phyloP scores from a whole-genome alignment of 2,888 invertebrate species.

The Lithophane semibrunnea region DNA sequence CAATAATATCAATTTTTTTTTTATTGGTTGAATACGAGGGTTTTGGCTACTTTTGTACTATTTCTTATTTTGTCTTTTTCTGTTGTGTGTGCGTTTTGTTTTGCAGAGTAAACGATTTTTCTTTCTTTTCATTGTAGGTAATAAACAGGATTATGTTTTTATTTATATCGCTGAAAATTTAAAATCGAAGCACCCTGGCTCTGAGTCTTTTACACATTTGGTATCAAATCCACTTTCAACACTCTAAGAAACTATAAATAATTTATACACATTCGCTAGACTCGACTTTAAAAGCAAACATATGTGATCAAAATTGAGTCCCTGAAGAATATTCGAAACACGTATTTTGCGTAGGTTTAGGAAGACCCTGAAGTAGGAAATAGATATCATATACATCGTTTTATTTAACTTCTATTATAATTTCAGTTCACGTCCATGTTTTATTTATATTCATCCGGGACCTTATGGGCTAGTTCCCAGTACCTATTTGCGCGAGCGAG shows the following conservation, averaged over 20 bases:
- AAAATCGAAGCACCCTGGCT: too few species aligned
- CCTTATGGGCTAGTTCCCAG: neutral
- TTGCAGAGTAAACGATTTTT: too few species aligned
- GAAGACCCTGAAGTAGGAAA: constrained; percentile 10
- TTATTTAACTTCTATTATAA: constrained; percentile 12
- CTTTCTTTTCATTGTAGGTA: too few species aligned
- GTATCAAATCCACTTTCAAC: neutral
- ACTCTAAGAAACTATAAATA: constrained; percentile 9
- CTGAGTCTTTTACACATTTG: neutral
- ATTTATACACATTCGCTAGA: constrained; percentile 6
- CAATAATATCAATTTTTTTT: too few species aligned
- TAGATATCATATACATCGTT: constrained; percentile 10
- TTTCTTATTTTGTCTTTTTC: too few species aligned
- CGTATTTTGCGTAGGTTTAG: constrained; percentile 35
- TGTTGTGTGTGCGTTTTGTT: too few species aligned
- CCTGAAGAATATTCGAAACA: constrained; percentile 41
- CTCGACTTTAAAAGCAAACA: constrained; percentile 21
- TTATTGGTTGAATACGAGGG: too few species aligned
- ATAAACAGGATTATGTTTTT: too few species aligned
- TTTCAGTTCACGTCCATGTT: constrained; percentile 32
- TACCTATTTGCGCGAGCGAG: neutral
- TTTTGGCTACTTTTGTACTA: too few species aligned
- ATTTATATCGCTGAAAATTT: too few species aligned
- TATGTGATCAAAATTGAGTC: constrained; percentile 22
- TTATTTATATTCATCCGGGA: neutral